phyloP scores from a whole-genome alignment of 2,888 invertebrate species.

The Punctoribates punctum region DNA sequence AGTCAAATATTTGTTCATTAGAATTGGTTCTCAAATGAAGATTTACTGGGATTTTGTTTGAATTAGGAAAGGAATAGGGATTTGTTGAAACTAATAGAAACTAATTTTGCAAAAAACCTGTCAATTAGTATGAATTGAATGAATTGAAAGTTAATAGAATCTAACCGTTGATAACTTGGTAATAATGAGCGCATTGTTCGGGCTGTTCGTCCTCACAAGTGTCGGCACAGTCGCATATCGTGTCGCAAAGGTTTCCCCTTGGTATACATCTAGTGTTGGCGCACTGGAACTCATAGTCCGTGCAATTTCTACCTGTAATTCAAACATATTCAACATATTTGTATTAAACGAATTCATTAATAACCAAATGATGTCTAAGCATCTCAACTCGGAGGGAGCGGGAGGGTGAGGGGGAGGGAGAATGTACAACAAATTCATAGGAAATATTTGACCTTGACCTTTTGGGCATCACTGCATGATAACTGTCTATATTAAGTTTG shows the following conservation, averaged over 20 bases:
- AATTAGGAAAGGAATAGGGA: no score
- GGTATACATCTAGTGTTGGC: constrained; percentile 56
- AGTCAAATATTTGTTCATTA: neutral
- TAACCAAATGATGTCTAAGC: no score
- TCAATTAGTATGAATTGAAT: neutral
- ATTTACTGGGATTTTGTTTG: neutral
- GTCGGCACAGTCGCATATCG: constrained; percentile 56
- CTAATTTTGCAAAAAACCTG: no score
- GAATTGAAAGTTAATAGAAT: neutral
- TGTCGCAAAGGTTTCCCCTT: constrained; percentile 55
- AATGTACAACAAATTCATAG: no score
- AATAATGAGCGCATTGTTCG: constrained; percentile 51
- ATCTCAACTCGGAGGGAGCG: no score
- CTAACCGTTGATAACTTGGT: constrained; percentile 50
- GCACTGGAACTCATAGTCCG: constrained; percentile 53
- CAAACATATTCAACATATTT: no score
- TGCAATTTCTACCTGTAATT: constrained; percentile 50
- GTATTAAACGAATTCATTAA: no score
- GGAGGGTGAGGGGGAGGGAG: no score
- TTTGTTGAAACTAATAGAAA: no score
- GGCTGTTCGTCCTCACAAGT: constrained; percentile 55
- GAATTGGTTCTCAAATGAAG: neutral
- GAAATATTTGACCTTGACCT: no score
- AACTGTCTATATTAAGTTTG: no score
- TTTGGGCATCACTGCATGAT: no score